Evolutionary conservation across 2,113 vertebrate genomes (phyloP).

Genomic region (Tragelaphus imberbis): DNA sequence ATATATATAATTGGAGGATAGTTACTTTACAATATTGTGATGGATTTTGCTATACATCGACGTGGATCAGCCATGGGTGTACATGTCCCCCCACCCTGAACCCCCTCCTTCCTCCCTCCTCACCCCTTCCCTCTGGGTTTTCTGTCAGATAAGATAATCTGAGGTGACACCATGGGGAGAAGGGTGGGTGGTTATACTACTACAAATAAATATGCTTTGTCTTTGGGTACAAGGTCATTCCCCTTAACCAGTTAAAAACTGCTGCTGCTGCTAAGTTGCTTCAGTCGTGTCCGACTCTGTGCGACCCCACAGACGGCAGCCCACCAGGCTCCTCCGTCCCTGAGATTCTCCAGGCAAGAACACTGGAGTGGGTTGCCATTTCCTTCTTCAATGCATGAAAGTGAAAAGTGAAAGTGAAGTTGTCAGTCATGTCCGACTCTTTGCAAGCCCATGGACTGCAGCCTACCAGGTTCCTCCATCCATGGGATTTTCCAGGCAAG

Average conservation of each 20-base stretch:
- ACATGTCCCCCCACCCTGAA: background rate
- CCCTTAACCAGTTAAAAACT: background rate
- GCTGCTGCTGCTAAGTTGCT: too few relatives aligned
- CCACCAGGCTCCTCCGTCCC: too few relatives aligned
- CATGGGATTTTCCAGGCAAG: too few relatives aligned
- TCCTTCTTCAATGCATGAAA: too few relatives aligned
- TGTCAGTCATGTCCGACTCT: too few relatives aligned
- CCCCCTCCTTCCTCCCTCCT: background rate
- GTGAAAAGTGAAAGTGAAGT: too few relatives aligned
- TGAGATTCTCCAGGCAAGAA: too few relatives aligned
- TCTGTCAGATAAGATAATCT: background rate
- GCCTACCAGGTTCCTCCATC: too few relatives aligned
- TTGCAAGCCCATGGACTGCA: too few relatives aligned
- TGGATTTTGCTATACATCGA: background rate
- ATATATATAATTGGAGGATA: background rate
- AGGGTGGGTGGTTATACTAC: background rate
- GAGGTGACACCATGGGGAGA: background rate
- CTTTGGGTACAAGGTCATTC: background rate
- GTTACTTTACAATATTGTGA: background rate
- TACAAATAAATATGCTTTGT: background rate
- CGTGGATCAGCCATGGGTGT: background rate
- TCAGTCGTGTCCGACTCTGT: too few relatives aligned
- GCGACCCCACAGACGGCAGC: too few relatives aligned
- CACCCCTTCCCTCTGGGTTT: background rate
- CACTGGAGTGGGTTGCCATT: too few relatives aligned